Base-by-base conservation (phyloP, 2,888 invertebrate genomes). In the Microplitis deprimator region DNA sequence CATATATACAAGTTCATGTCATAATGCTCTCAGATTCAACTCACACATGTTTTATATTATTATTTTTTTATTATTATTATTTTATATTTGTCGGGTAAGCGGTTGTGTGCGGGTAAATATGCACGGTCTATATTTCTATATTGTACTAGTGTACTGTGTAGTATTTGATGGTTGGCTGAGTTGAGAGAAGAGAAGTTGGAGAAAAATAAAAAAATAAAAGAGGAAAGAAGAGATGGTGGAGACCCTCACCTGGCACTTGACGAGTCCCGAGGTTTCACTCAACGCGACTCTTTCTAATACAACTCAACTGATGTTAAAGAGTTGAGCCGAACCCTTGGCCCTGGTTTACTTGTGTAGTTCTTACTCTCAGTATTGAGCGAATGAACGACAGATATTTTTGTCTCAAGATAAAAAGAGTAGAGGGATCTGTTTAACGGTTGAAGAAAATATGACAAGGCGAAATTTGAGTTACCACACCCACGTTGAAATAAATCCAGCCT, bases 161-260 rank as follows among this genome's bases (percentile, higher is more conserved):
- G 62, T 13, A 62, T 7, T 17, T 17, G 20, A 62, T 17, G 20
- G 62, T 7, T 16, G 6, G 16, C 62, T 17, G 8, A 62, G 20
- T 62, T 62, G 62, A 62, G 62, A 62, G 20, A 62, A 62, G n/a
- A 20, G 20, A 62, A 62, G 62, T 13, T 8, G n/a, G 59, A 59
- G n/a, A 59, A 59, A 59, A 8, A 13, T 2, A 59, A 13, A n/a
- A 13, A n/a, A 59, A 59, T 13, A n/a, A 59, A n/a, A n/a, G 59
- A 13, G 62, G 17, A 16, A 62, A 8, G 13, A 13, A 65, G 68
- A 40, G 68, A 17, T 59, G 79, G 79, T 83, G 83, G 83, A 64
- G 75, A 74, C 79, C 73, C 81, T 85, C 85, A 85, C 82, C 85
- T 85, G 85, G 85, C 83, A 84, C 82, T 85, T 85, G 74, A 82